Base-by-base conservation (phyloP, 2,797 vertebrate genomes). In the Cetoscarus ocellatus region DNA sequence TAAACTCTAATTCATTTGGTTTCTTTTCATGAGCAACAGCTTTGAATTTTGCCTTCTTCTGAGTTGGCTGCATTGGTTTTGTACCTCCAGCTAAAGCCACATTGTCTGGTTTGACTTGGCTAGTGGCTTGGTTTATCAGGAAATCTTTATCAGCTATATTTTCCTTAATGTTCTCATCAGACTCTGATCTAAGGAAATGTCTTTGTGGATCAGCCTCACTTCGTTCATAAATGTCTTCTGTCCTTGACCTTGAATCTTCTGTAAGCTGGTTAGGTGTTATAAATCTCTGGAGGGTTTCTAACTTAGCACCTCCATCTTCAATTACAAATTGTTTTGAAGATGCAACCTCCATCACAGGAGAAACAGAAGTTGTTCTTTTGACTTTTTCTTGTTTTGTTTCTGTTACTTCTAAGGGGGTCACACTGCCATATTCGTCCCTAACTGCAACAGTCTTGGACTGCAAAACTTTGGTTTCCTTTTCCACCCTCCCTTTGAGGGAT, bases 261-360 rank as follows among this genome's bases (percentile, higher is more conserved):
- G 54, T 40, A 6, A 42, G 38, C 13, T 38, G n/a, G 8, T 71
- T 68, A 35, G 78, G 47, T 44, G 1, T 7, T 44, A 19, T 15
- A 10, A 48, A 15, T 56, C 19, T 61, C 12, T 71, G 68, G 0
- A 64, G 6, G 10, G 42, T 8, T 3, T 64, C 58, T 6, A 57
- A 36, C 57, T 69, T 52, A 8, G 67, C 42, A 9, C 73, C 34
- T 67, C 39, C 63, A 2, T 84, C 72, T 80, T 57, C 48, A 8
- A 65, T 15, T 1, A 56, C 7, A 1, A 59, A 6, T 38, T 50
- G 9, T 56, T 47, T 71, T 54, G 75, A 43, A 38, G 76, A 56
- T 27, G 64, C 35, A 12, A 70, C n/a, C 6, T 63, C 67, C 82
- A 73, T 81, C 19, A 71, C 60, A 48, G 80, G 43, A 11, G 64